Base-by-base conservation (phyloP, 2,113 vertebrate species). In the Alces alces region DNA sequence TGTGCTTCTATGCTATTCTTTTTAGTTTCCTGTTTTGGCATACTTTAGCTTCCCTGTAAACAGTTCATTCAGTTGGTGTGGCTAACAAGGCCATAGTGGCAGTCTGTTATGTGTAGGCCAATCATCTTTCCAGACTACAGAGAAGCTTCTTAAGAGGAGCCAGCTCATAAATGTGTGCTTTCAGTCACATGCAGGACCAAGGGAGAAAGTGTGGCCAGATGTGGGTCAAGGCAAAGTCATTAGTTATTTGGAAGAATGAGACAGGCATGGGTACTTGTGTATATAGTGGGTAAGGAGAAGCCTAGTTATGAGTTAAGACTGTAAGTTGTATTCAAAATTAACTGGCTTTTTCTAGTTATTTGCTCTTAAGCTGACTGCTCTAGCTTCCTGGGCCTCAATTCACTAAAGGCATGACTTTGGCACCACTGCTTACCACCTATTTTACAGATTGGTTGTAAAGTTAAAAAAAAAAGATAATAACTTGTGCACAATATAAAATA, bases 261-360 rank as follows among this genome's bases (percentile, higher is more conserved):
- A 9, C 13, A 43, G 30, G n/a, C 5, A 15, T 0, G 25, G 30
- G 9, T 43, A 9, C 5, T 36, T 28, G 3, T 45, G 7, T 33
- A 79, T 93, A 78, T 47, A 23, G 30, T 58, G 79, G 54, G 21
- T 61, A 14, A 91, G 14, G 83, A 12, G 25, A 13, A 47, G 58
- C 45, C 25, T 95, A n/a, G 17, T 83, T 97, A 25, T 83, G 6
- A 30, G 54, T 58, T 55, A 61, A 96, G 10, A n/a, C 36, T 43
- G 2, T 76, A 70, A 57, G 11, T 27, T 95, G 4, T 33, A 54
- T 57, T 86, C 5, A 96, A 11, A 93, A 55, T 80, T 1, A 36
- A 76, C 43, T 60, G 15, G 17, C 50, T 91, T 76, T 76, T 61
- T 92, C 27, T 21, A 73, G 23, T 87, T 89, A 57, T 61, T 89